These are phyloP conservation scores for Rhopalosiphum maidis DNA, from an alignment of 1,140 invertebrate genomes.

Conservation along the genomic window DNA sequence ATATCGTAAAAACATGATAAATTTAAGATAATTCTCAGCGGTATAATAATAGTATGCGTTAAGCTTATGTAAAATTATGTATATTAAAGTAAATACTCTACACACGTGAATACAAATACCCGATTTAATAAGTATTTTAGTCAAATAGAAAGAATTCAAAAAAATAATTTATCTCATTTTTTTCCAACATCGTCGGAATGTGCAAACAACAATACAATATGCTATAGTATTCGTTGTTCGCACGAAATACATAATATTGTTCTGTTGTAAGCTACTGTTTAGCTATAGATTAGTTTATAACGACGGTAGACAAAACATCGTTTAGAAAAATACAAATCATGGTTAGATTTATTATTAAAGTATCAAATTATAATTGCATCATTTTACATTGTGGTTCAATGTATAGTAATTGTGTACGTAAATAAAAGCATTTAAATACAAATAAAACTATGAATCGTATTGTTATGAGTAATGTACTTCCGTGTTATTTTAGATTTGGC, in stretches of 20 bases:
- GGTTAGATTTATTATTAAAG: background rate
- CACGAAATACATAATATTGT: background rate
- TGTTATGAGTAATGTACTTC: slow-evolving; percentile 9
- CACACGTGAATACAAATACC: background rate
- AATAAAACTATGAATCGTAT: background rate
- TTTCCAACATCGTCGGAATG: background rate
- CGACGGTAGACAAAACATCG: background rate
- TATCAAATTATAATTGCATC: background rate
- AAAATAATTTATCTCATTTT: background rate
- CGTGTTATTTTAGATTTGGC: slow-evolving; percentile 12
- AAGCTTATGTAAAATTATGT: background rate
- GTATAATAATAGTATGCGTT: background rate
- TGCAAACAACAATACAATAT: background rate
- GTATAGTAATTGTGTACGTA: background rate
- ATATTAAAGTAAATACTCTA: background rate
- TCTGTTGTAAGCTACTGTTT: background rate
- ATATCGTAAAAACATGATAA: background rate
- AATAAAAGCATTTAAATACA: background rate
- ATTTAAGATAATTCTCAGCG: background rate
- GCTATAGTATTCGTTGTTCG: background rate
- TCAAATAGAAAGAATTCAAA: background rate
- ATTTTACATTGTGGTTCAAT: background rate
- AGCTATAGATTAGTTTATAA: background rate
- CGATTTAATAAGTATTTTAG: background rate
- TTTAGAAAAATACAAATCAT: background rate